Conservation (phyloP, 2,888 invertebrate species). For the Eupithecia subumbrata region DNA sequence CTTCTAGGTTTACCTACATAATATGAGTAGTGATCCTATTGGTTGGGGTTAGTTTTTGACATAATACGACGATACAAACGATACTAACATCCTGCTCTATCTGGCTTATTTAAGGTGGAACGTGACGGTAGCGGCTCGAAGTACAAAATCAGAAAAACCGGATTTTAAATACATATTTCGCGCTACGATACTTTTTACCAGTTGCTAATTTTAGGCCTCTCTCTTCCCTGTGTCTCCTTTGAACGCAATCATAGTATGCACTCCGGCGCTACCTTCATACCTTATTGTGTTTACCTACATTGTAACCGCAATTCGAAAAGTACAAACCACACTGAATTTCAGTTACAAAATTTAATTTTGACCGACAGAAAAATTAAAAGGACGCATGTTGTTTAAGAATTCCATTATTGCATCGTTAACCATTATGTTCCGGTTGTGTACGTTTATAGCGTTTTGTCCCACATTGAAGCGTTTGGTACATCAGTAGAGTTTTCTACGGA, state of each 20-base stretch:
- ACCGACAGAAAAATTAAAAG: conserved; percentile 1
- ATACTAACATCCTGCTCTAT: no score
- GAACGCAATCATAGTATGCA: not conserved
- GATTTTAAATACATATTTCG: not conserved
- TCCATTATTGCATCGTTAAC: conserved; percentile 20
- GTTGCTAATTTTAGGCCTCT: not conserved
- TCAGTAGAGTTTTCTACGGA: conserved; percentile 4
- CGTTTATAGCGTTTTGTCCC: conserved; percentile 7
- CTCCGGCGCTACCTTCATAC: not conserved
- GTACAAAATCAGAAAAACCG: not conserved
- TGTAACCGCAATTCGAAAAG: not conserved
- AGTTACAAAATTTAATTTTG: conserved; percentile 1
- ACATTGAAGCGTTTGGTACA: not conserved
- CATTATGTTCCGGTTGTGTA: conserved; percentile 9
- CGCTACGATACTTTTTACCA: no score
- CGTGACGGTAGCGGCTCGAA: no score
- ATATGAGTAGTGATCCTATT: no score
- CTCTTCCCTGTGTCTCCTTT: not conserved
- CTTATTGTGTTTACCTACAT: not conserved
- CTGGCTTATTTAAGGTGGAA: not conserved
- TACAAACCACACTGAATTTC: not conserved
- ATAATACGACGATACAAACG: no score
- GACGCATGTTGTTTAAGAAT: conserved; percentile 10
- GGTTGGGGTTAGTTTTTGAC: no score
- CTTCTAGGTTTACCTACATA: no score